Conservation (phyloP, 2,113 vertebrate genomes). For the Phaethornis superciliosus region DNA sequence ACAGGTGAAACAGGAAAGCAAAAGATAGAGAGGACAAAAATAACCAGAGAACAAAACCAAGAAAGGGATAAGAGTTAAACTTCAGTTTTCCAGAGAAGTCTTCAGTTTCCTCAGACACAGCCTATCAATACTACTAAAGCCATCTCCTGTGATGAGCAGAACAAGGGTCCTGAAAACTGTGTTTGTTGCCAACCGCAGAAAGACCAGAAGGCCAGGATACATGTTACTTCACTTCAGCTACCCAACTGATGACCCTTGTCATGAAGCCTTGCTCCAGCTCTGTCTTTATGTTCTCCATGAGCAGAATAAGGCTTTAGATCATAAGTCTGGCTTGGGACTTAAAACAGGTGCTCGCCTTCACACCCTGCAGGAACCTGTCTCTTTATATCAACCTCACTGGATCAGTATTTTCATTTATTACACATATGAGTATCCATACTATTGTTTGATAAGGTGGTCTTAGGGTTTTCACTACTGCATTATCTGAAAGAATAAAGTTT, state of each 20-base stretch:
- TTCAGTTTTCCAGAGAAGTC: not conserved
- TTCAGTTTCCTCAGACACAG: not conserved
- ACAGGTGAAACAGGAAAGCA: not conserved
- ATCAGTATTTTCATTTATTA: not conserved
- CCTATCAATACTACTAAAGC: not conserved
- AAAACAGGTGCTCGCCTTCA: not conserved
- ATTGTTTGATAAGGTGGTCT: not conserved
- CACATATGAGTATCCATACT: not conserved
- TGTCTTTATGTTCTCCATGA: not conserved
- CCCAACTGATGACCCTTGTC: rapidly evolving
- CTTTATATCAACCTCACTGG: not conserved
- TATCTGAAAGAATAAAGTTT: not conserved
- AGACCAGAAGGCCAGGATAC: not conserved
- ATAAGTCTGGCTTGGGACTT: not conserved
- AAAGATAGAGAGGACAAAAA: not conserved
- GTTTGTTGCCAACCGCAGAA: not conserved
- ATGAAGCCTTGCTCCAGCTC: not conserved
- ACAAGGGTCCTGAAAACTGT: not conserved
- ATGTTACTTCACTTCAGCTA: rapidly evolving
- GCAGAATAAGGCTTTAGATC: not conserved
- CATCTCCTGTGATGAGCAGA: not conserved
- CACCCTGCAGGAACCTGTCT: rapidly evolving
- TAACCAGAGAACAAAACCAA: not conserved
- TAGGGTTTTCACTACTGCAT: not conserved
- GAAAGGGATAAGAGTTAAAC: not conserved